Conservation (phyloP, 1,140 invertebrate genomes). For the Bombus soroeensis region DNA sequence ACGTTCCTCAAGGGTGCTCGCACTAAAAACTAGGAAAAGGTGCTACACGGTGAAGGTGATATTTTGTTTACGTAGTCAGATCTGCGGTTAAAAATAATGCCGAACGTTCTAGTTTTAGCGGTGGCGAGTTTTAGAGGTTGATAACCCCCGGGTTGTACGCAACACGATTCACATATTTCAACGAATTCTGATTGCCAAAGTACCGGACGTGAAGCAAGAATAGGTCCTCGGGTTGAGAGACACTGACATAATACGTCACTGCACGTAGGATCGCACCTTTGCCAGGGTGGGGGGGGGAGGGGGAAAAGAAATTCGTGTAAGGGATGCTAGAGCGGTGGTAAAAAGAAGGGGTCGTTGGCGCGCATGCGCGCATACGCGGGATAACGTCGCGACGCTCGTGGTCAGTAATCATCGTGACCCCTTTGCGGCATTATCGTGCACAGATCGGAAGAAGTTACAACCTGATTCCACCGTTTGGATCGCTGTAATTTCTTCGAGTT, state of each 20-base stretch:
- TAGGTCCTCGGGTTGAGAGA: conserved; percentile 32
- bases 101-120: neutral
- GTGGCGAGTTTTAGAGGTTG: conserved; percentile 4
- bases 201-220: no score
- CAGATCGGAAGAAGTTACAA: conserved; percentile 44
- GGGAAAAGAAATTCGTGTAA: conserved; percentile 60
- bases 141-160: neutral
- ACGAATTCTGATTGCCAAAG: neutral
- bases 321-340: conserved; percentile 62
- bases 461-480: conserved; percentile 43
- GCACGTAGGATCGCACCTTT: conserved; percentile 47
- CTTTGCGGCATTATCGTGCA: conserved; percentile 59
- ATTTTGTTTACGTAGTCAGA: conserved; percentile 1
- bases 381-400: conserved; percentile 68
- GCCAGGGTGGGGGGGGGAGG: neutral
- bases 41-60: neutral
- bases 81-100: neutral
- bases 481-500: neutral
- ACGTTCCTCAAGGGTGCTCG: neutral
- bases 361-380: conserved; percentile 67
- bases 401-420: conserved; percentile 72
- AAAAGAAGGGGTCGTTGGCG: conserved; percentile 64
- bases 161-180: neutral
- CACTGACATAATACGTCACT: conserved; percentile 60
- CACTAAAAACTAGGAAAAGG: neutral